Evolutionary conservation across 2,113 vertebrate genomes (phyloP).

Genomic region (Rhineura floridana): DNA sequence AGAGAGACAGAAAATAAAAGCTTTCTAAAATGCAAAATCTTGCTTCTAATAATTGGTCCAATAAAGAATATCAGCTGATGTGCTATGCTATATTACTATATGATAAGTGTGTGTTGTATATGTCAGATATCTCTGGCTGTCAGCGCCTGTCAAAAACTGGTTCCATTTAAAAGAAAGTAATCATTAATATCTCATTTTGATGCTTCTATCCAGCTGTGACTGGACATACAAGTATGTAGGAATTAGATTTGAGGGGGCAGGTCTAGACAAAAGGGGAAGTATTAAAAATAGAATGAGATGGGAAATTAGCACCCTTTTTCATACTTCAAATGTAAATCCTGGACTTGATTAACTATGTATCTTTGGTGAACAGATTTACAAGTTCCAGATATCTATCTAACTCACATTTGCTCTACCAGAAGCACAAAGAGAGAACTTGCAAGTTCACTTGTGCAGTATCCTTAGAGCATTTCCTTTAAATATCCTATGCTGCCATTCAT

Average conservation of each 20-base stretch:
- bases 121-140: too few species aligned
- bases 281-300: too few species aligned
- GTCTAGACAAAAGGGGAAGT: not conserved
- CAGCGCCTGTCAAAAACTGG: not conserved
- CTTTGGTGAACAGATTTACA: too few species aligned
- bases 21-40: not conserved
- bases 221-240: not conserved
- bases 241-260: not conserved
- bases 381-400: too few species aligned
- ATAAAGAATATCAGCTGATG: not conserved
- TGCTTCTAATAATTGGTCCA: not conserved
- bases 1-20: too few species aligned
- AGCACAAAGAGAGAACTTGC: too few species aligned
- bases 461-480: not conserved
- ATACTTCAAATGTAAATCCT: too few species aligned
- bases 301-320: too few species aligned
- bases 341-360: too few species aligned
- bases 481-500: not conserved
- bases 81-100: not conserved
- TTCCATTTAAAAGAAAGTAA: not conserved
- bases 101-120: not conserved
- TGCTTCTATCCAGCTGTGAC: not conserved
- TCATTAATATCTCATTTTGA: not conserved
- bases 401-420: too few species aligned
- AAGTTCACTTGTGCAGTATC: too few species aligned